Conservation (phyloP, 2,113 vertebrate genomes). For the Rhinoderma darwinii region DNA sequence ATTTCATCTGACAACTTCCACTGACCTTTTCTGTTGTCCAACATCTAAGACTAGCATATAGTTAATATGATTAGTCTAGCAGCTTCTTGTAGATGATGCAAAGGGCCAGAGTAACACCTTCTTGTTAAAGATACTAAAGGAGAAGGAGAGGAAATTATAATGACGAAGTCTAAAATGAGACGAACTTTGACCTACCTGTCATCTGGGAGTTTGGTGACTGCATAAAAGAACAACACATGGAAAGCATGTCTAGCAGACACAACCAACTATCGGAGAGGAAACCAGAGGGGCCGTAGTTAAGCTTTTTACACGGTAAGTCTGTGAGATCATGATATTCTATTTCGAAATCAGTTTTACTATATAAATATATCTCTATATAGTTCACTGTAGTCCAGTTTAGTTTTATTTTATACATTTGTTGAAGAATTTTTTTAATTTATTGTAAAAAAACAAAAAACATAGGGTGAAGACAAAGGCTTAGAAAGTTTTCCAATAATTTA, state of each 20-base stretch:
- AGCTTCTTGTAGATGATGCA: slow-evolving; percentile 15
- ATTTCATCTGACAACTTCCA: slow-evolving; percentile 36
- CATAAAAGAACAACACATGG: slow-evolving; percentile 33
- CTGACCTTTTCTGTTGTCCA: slow-evolving; percentile 34
- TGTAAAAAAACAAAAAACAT: no score
- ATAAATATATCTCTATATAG: no score
- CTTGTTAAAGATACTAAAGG: slow-evolving; percentile 16
- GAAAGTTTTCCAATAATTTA: no score
- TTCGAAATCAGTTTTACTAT: neutral
- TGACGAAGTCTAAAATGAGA: slow-evolving; percentile 34
- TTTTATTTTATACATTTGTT: no score
- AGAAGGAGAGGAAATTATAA: slow-evolving; percentile 46
- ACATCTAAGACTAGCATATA: slow-evolving; percentile 17
- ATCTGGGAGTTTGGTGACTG: neutral
- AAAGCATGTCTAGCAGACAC: neutral
- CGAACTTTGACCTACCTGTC: slow-evolving; percentile 50
- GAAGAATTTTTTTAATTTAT: no score
- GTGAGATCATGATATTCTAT: neutral
- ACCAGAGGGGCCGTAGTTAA: neutral
- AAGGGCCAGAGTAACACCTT: slow-evolving; percentile 9
- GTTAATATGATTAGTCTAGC: slow-evolving; percentile 48
- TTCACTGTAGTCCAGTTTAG: neutral
- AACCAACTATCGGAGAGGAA: neutral
- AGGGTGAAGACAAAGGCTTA: no score
- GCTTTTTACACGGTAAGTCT: slow-evolving; percentile 35